A percentile compares a stretch with the other conserved stretches of the same genome.
phyloP scores from a whole-genome alignment of 2,113 vertebrate species.

The Sturnira hondurensis region DNA sequence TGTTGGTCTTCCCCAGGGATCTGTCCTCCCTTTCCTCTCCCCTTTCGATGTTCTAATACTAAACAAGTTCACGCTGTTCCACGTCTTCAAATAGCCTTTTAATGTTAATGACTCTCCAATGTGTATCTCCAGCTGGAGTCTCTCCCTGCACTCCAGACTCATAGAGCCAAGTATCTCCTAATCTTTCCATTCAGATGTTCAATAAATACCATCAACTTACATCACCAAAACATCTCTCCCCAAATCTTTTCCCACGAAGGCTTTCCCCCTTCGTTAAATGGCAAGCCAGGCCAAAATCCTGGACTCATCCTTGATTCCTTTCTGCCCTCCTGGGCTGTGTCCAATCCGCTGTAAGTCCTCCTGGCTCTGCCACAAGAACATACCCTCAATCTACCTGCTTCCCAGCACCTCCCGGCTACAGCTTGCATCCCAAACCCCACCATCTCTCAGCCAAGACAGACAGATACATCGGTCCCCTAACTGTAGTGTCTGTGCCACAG shows the following conservation, averaged over 20 bases:
- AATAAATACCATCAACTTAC: neutral
- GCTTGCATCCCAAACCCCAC: neutral
- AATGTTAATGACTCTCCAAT: neutral
- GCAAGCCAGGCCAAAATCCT: neutral
- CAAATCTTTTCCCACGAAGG: neutral
- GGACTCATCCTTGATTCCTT: neutral
- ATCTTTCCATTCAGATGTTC: neutral
- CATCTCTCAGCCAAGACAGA: neutral
- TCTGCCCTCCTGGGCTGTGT: neutral
- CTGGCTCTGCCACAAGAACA: neutral
- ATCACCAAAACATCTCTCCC: neutral
- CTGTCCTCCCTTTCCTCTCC: neutral
- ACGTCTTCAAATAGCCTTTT: neutral
- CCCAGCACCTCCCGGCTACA: neutral
- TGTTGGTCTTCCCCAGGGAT: neutral
- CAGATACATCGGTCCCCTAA: neutral
- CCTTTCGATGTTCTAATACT: neutral
- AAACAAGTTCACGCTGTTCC: neutral
- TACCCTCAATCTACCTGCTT: neutral
- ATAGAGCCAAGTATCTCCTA: neutral
- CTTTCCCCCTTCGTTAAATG: neutral
- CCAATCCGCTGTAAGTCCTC: neutral
- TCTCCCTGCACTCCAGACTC: neutral
- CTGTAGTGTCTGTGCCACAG: neutral
- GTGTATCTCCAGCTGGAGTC: neutral